Evolutionary conservation across 2,888 invertebrate genomes (phyloP).

Genomic region (Carcina quercana): DNA sequence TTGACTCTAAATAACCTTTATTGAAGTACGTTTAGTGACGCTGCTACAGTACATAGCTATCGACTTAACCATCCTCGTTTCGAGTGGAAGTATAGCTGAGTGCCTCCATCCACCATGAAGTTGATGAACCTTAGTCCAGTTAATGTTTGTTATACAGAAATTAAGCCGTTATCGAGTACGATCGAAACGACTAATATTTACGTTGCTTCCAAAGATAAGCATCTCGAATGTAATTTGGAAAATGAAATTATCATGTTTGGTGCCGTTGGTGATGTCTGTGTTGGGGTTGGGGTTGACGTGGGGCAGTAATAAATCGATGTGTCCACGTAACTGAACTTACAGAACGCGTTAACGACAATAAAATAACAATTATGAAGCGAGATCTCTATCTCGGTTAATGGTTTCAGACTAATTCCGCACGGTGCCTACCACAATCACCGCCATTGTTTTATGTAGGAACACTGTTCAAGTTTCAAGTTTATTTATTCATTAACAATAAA

Average conservation of each 20-base stretch:
- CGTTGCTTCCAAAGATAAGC: conserved; percentile 33
- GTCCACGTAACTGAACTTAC: conserved; percentile 39
- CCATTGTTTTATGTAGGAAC: conserved; percentile 30
- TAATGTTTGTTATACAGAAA: conserved; percentile 20
- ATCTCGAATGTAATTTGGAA: conserved; percentile 49
- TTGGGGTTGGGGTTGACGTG: conserved; percentile 26
- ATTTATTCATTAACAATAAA: too few species aligned
- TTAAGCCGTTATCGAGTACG: conserved; percentile 12
- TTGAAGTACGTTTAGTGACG: conserved; percentile 35
- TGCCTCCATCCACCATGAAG: conserved; percentile 11
- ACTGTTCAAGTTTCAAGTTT: too few species aligned
- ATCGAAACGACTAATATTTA: conserved; percentile 14
- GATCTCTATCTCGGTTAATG: conserved; percentile 53
- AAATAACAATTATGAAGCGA: conserved; percentile 43
- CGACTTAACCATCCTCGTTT: conserved; percentile 28
- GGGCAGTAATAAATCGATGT: conserved; percentile 38
- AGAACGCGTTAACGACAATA: conserved; percentile 49
- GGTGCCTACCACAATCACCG: conserved; percentile 26
- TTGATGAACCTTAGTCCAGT: conserved; percentile 37
- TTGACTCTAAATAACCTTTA: conserved; percentile 21
- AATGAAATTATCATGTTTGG: conserved; percentile 51
- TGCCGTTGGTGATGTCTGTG: conserved; percentile 32
- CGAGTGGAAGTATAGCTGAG: conserved; percentile 24
- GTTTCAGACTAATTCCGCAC: conserved; percentile 49
- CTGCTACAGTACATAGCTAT: conserved; percentile 42